Percentiles rank a stretch among this genome's conserved stretches.
Conservation (phyloP, 2,113 vertebrate genomes). For the Penelope pileata region DNA sequence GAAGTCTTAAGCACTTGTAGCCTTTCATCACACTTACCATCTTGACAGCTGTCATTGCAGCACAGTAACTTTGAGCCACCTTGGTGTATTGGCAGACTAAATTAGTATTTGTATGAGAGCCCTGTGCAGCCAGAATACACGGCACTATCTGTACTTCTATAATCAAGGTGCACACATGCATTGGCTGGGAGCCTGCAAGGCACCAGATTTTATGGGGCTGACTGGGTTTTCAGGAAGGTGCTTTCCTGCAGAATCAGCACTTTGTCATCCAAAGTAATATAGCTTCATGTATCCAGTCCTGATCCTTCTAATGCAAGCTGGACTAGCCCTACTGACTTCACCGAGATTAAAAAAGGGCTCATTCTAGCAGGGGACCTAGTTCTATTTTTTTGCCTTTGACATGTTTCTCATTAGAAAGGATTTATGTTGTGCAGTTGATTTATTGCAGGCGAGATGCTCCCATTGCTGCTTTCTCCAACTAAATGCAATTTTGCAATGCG, state of each 20-base stretch:
- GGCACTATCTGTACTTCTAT: background rate
- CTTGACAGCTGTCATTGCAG: background rate
- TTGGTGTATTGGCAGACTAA: background rate
- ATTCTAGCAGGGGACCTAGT: background rate
- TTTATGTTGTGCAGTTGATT: background rate
- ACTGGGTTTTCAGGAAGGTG: background rate
- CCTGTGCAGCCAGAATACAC: background rate
- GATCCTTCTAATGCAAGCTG: background rate
- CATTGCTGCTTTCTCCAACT: background rate
- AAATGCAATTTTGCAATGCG: background rate
- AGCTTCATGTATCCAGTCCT: rapidly evolving
- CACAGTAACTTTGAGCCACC: background rate
- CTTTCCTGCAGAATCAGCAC: background rate
- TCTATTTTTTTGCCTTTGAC: background rate
- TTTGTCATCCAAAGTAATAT: background rate
- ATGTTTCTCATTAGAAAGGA: background rate
- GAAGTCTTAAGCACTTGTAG: background rate
- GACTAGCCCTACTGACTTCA: background rate
- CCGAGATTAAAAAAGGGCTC: background rate
- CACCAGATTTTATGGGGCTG: background rate
- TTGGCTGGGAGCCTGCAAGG: background rate
- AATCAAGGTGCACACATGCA: background rate
- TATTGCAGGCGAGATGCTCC: background rate
- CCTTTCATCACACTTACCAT: background rate
- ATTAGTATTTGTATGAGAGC: background rate